These are phyloP conservation scores for Heliconius hortense DNA, from an alignment of 2,888 invertebrate species.

Conservation along the genomic window DNA sequence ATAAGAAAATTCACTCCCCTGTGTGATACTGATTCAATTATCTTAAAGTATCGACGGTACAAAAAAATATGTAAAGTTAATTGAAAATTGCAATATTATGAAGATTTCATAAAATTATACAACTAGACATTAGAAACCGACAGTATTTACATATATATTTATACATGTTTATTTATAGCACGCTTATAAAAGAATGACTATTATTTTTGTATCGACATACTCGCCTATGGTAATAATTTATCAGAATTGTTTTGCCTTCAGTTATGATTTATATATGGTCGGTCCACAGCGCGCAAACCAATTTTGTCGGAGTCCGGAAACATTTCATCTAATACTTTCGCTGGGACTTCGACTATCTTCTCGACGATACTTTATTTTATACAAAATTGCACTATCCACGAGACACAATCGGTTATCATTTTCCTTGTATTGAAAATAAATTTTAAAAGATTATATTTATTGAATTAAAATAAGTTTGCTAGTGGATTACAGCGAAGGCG, in stretches of 20 bases:
- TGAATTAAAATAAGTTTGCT: constrained; percentile 4
- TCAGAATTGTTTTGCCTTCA: constrained; percentile 56
- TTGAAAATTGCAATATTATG: not conserved
- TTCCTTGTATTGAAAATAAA: constrained; percentile 37
- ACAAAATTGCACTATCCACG: constrained; percentile 30
- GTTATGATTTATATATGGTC: constrained; percentile 61
- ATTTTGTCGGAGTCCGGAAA: constrained; percentile 49
- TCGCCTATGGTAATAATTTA: constrained; percentile 59
- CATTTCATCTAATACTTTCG: constrained; percentile 46
- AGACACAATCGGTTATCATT: constrained; percentile 45
- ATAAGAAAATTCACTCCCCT: no score
- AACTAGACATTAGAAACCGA: no score
- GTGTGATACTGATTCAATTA: no score
- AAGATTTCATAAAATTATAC: not conserved
- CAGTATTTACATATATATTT: not conserved
- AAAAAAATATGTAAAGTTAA: not conserved
- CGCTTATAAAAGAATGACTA: constrained; percentile 6
- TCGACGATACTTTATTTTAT: constrained; percentile 42
- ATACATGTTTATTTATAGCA: not conserved
- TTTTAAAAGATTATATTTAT: constrained; percentile 26
- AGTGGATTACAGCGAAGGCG: constrained; percentile 32
- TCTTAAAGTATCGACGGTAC: no score
- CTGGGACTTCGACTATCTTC: constrained; percentile 40
- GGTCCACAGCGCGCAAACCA: constrained; percentile 51
- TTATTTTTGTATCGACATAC: constrained; percentile 54